These are phyloP conservation scores for Cetoscarus ocellatus DNA, from an alignment of 2,797 vertebrate species.

Conservation along the genomic window DNA sequence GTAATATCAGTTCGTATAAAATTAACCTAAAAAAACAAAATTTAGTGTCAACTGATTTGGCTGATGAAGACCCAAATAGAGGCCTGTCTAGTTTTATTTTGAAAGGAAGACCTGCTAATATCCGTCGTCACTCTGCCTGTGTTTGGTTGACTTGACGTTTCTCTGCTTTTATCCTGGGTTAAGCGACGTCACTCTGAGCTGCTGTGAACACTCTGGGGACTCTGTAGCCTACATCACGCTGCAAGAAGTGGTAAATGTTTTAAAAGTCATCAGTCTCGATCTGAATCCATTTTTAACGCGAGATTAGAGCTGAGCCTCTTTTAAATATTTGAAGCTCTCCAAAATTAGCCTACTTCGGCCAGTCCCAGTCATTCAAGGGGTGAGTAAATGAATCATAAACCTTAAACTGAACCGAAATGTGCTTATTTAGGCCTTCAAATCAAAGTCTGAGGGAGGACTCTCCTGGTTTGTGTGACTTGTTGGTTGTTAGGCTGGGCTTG, in stretches of 20 bases:
- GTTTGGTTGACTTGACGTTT: slow-evolving; percentile 12
- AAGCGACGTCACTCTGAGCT: slow-evolving; percentile 66
- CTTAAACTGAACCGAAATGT: neutral
- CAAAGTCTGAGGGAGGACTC: neutral
- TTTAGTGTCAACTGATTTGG: too few relatives aligned
- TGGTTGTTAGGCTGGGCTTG: slow-evolving; percentile 22
- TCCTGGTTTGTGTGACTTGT: slow-evolving; percentile 2
- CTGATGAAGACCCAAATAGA: neutral
- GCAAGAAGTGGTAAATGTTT: slow-evolving; percentile 7
- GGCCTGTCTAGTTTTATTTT: slow-evolving; percentile 28
- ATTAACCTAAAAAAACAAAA: too few relatives aligned
- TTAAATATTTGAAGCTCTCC: neutral
- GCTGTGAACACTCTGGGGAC: slow-evolving; percentile 34
- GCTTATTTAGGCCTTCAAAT: neutral
- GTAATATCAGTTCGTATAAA: too few relatives aligned
- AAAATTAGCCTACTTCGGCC: fast-evolving
- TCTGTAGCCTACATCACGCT: slow-evolving; percentile 14
- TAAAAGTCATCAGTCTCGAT: slow-evolving; percentile 8
- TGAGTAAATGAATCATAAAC: neutral
- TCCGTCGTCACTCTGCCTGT: slow-evolving; percentile 3
- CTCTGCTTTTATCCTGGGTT: slow-evolving; percentile 22
- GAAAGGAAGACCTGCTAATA: neutral
- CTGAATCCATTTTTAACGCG: neutral
- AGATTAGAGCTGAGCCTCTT: neutral
- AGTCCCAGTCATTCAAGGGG: too few relatives aligned